Evolutionary conservation across 1,140 invertebrate genomes (phyloP).

Genomic region (Cydia pomonella): DNA sequence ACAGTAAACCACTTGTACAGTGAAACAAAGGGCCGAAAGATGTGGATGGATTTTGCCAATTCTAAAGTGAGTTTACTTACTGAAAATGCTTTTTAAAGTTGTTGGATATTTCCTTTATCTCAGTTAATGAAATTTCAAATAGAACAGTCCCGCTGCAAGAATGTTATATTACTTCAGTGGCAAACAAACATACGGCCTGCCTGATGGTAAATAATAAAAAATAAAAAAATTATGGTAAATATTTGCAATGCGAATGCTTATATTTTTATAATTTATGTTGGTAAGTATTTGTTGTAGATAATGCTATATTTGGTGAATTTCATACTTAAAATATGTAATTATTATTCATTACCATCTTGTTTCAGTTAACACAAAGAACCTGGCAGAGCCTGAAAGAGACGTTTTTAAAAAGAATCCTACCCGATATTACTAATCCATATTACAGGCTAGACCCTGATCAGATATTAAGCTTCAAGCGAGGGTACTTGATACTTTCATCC

Average conservation of each 20-base stretch:
- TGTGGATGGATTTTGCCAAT: conserved; percentile 70
- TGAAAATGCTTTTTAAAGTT: not conserved
- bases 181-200: too few species aligned
- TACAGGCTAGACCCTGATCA: conserved; percentile 62
- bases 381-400: conserved; percentile 79
- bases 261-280: too few species aligned
- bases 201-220: too few species aligned
- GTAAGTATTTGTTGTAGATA: too few species aligned
- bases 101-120: too few species aligned
- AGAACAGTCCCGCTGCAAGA: too few species aligned
- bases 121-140: too few species aligned
- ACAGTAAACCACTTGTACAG: conserved; percentile 55
- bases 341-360: conserved; percentile 35
- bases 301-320: too few species aligned
- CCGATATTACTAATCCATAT: conserved; percentile 76
- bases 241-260: too few species aligned
- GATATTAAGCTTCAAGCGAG: conserved; percentile 64
- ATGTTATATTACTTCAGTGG: too few species aligned
- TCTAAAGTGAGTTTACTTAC: conserved; percentile 51
- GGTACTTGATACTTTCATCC: conserved; percentile 55
- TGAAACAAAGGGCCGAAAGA: conserved; percentile 65
- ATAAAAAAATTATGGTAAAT: too few species aligned
- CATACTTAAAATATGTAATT: too few species aligned
- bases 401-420: conserved; percentile 73
- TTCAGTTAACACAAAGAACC: conserved; percentile 65